Evolutionary conservation across 2,797 vertebrate species (phyloP), one percentile per base, ranked within the genome.

Genomic region (Aeoliscus strigatus): DNA sequence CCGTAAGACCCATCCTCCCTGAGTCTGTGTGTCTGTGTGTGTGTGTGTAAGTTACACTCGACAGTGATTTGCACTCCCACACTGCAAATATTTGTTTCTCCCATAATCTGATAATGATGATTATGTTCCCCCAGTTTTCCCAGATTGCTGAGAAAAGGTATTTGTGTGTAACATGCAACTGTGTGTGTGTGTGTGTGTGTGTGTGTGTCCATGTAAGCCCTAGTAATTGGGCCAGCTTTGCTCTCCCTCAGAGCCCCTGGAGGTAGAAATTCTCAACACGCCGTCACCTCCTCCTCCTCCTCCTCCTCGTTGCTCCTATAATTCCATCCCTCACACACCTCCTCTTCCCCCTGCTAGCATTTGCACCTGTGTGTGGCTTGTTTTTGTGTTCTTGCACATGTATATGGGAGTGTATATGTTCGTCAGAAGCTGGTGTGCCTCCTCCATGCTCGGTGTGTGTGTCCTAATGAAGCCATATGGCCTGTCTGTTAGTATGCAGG

Each of bases 381-480:
- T 25, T n/a, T 26, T 51, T 49, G 29, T 60, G 51, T 46, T 46
- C 58, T 51, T 60, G 50, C 62, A 68, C 65, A 67, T 71, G 51
- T 12, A 40, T 51, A 32, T 42, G 21, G 24, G 21, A 32, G 45
- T 8, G 35, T 29, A 23, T 14, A 43, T 12, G 38, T 29, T 28
- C 21, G 37, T 33, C 26, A 34, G 29, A 14, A 15, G n/a, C 35
- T 38, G 35, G 29, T 57, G 40, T 12, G 39, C 38, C n/a, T n/a
- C n/a, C n/a, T n/a, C n/a, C n/a, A 24, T 57, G 37, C 36, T 17
- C 37, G 37, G 30, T 46, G 27, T 55, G 58, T n/a, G 31, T 46
- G 39, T 78, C 56, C 73, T 86, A 84, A 85, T 86, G 79, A 86
- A 87, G 85, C 78, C 83, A 84, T 86, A 86, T 85, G 82, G 82